Base-by-base conservation (phyloP, 2,113 vertebrate genomes). In the Rhea pennata region DNA sequence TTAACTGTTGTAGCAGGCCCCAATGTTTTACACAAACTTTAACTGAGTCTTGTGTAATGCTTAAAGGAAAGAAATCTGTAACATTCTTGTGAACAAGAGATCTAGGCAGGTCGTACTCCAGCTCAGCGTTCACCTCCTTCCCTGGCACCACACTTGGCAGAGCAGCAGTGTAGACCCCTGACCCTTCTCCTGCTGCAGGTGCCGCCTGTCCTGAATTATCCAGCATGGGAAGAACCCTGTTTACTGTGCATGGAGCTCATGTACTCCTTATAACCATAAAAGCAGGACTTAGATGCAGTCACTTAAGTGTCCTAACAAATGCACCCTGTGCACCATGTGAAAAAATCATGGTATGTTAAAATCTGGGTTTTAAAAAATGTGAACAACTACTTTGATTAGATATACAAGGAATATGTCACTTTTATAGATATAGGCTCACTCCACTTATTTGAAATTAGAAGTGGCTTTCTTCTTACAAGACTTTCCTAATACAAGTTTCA, bases 151-250 rank as follows among this genome's bases (percentile, higher is more conserved):
- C 15, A 15, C 12, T 88, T 59, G 53, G 50, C 13, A 15, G 39
- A 85, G 24, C 2, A 2, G 53, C 40, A 67, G 17, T 61, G 54
- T 40, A 29, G 40, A 65, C 2, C 36, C 12, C 26, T 81, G 2
- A 0, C 5, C 29, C 36, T 73, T n/a, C 15, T 75, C 12, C 40
- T 51, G 10, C 42, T 61, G 58, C 1, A 0, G 24, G 27, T 6
- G 27, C 26, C 36, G 51, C 14, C 58, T 36, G 12, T 88, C 53
- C 42, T 72, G 51, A 67, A 46, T 7, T 61, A 29, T 31, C 50
- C 79, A 71, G 46, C 36, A 69, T 24, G 50, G 74, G 11, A 89
- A 77, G 20, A 46, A 8, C 13, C 65, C 50, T 53, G 61, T 26
- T 33, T 62, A 36, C 27, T 39, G 7, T 53, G 33, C 29, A n/a